Base-by-base conservation (phyloP, 1,140 invertebrate species). In the Ridgeia piscesae region DNA sequence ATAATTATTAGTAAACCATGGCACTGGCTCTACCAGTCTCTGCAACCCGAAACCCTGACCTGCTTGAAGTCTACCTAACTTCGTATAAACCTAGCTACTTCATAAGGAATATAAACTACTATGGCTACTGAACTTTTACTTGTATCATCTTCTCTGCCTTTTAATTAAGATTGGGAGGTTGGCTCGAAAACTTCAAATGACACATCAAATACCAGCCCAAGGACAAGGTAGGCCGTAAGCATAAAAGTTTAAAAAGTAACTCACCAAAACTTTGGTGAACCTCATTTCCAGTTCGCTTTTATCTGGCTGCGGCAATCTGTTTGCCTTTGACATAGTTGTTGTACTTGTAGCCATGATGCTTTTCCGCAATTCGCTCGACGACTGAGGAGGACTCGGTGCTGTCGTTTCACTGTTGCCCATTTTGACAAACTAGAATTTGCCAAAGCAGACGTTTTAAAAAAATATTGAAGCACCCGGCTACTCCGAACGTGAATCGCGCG, bases 251-350 rank as follows among this genome's bases (percentile, higher is more conserved):
- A 93, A 93, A 89, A 48, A 50, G 89, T 89, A 93, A 97, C 98
- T 98, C 96, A 99, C 98, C 97, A 99, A 96, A 95, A 99, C 98
- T 98, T 98, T 99, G 93, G 98, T 98, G 96, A 99, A 99, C 94
- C 98, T 97, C 94, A 97, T 97, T 96, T 99, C 98, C 96, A 99
- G 96, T 96, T 99, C 98, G 94, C 97, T 97, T 88, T 97, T 96
- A 94, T 98, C 98, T 90, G 98, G 98, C 98, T 98, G 98, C 35
- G 98, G 98, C 93, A 96, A 94, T 93, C 96, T 95, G 89, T 77
- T 77, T 77, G 58, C 27, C 58, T 77, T 77, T 31, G 58, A 77
- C 58, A 77, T 77, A 4, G 58, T 77, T 77, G 58, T 77, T 21
- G 58, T 77, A 77, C 58, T 77, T 14, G 58, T 77, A 2, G 58